These are phyloP conservation scores for Branchipolynoe longqiensis DNA, from an alignment of 2,888 invertebrate species.

Conservation along the genomic window DNA sequence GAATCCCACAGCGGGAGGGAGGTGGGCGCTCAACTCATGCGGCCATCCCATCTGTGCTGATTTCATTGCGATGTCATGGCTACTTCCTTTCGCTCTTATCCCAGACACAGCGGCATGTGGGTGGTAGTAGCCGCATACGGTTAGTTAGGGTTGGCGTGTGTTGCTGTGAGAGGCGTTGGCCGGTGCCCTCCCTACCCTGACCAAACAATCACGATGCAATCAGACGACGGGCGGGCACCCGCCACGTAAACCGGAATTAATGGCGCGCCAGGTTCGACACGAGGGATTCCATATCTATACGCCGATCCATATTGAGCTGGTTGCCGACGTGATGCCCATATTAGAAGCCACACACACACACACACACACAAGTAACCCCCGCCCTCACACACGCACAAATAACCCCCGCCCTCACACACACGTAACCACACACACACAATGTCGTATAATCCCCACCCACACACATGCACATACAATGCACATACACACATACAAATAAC, in stretches of 20 bases:
- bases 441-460: no score
- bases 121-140: background rate
- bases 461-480: no score
- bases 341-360: background rate
- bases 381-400: no score
- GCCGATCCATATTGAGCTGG: slow-evolving; percentile 12
- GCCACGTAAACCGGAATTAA: slow-evolving; percentile 28
- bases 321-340: background rate
- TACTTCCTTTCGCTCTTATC: no score
- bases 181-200: background rate
- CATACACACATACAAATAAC: no score
- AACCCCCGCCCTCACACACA: no score
- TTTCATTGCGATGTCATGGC: no score
- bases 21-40: no score
- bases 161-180: background rate
- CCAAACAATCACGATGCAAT: slow-evolving; percentile 40
- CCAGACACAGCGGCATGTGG: no score
- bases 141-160: background rate
- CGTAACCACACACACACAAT: no score
- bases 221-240: slow-evolving; percentile 1
- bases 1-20: no score
- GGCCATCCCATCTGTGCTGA: no score
- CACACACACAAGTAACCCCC: background rate
- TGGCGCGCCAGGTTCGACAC: slow-evolving; percentile 30
- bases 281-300: slow-evolving; percentile 23